Evolutionary conservation across 1,140 invertebrate species (phyloP).

Genomic region (Ceratosolen solmsi): DNA sequence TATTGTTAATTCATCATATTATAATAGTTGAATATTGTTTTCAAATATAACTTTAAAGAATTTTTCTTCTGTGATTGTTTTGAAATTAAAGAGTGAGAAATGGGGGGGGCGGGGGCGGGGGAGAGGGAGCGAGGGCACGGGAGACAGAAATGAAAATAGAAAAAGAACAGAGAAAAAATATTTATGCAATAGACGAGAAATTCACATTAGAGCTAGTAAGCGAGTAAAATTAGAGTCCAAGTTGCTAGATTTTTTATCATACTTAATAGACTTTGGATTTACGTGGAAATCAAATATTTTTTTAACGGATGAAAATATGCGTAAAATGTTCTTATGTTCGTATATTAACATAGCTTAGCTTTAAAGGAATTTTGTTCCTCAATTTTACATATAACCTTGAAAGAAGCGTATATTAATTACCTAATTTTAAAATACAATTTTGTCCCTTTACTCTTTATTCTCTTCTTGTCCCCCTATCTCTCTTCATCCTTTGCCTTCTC

Average conservation of each 20-base stretch:
- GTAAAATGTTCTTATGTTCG: no score
- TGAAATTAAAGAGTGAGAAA: background rate
- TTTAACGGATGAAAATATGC: no score
- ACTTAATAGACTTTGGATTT: no score
- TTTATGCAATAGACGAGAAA: no score
- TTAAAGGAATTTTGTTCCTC: background rate
- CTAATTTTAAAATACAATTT: background rate
- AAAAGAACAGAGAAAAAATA: no score
- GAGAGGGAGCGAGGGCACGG: background rate
- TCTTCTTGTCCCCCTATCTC: background rate
- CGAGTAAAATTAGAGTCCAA: no score
- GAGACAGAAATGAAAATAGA: background rate
- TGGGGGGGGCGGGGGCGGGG: background rate
- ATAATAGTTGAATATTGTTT: no score
- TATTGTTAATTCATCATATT: no score
- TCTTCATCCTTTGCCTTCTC: background rate
- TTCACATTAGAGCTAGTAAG: no score
- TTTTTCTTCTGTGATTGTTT: background rate
- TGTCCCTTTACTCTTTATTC: background rate
- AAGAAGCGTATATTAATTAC: background rate
- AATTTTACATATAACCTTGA: background rate
- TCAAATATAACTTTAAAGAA: background rate
- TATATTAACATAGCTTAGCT: background rate
- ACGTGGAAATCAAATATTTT: no score
- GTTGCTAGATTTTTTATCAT: no score